A percentile compares a stretch with the other conserved stretches of the same genome.
phyloP scores from a whole-genome alignment of 2,888 invertebrate genomes.

The Eupsilia transversa region DNA sequence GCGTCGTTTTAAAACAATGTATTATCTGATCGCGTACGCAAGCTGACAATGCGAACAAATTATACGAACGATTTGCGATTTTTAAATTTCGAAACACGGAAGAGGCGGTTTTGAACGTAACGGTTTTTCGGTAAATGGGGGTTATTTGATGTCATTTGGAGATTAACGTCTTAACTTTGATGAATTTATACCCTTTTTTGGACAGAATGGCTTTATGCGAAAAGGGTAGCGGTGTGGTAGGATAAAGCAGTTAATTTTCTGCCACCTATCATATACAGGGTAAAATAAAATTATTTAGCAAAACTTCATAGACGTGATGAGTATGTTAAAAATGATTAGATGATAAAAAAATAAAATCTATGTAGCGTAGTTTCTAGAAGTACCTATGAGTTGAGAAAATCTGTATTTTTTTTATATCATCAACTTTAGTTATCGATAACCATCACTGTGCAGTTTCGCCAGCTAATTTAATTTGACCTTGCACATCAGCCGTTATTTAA shows the following conservation, averaged over 20 bases:
- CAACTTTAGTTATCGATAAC: too few species aligned
- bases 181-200: background rate
- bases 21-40: slow-evolving; percentile 73
- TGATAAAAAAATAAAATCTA: too few species aligned
- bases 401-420: too few species aligned
- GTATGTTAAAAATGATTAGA: too few species aligned
- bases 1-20: slow-evolving; percentile 62
- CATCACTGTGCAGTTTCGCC: too few species aligned
- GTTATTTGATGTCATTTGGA: slow-evolving; percentile 38
- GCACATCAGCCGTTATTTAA: background rate
- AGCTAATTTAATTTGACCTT: too few species aligned
- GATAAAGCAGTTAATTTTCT: background rate
- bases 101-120: slow-evolving; percentile 70
- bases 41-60: slow-evolving; percentile 80
- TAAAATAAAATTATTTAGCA: background rate
- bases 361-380: too few species aligned
- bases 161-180: slow-evolving; percentile 28
- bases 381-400: too few species aligned
- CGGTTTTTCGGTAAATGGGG: slow-evolving; percentile 52
- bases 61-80: slow-evolving; percentile 67
- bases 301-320: background rate
- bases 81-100: slow-evolving; percentile 72
- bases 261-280: background rate
- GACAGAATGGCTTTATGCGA: background rate
- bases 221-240: background rate